Conservation (phyloP, 2,888 invertebrate genomes). For the Troilus luridus region DNA sequence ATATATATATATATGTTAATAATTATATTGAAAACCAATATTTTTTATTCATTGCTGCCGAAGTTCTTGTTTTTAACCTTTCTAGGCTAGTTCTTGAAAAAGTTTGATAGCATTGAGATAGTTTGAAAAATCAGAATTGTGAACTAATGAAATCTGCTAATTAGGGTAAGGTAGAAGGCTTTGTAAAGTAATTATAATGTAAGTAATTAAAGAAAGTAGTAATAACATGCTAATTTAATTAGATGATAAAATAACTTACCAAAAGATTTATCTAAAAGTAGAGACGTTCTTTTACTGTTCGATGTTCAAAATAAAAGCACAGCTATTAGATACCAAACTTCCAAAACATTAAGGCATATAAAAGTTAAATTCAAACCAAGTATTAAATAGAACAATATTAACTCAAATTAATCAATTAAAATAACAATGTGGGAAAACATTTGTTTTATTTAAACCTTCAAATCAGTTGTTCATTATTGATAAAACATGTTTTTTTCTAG, state of each 20-base stretch:
- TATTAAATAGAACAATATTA: neutral
- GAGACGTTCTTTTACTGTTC: neutral
- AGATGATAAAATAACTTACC: neutral
- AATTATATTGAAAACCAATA: no score
- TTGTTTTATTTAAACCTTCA: neutral
- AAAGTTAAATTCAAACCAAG: neutral
- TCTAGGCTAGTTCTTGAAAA: no score
- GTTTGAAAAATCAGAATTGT: no score
- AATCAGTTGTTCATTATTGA: neutral
- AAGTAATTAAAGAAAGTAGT: neutral
- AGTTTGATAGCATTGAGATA: no score
- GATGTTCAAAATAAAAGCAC: neutral
- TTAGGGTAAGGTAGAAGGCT: neutral
- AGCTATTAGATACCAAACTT: neutral
- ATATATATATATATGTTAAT: no score
- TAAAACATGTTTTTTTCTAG: neutral
- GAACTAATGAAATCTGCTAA: neutral
- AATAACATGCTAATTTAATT: neutral
- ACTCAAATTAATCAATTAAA: conserved; percentile 3
- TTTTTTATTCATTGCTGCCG: no score
- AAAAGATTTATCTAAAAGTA: neutral
- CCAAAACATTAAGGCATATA: neutral
- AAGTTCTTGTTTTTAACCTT: neutral
- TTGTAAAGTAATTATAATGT: neutral
- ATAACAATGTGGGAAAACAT: conserved; percentile 11